phyloP scores from a whole-genome alignment of 2,113 vertebrate species.

The Dinomys branickii region DNA sequence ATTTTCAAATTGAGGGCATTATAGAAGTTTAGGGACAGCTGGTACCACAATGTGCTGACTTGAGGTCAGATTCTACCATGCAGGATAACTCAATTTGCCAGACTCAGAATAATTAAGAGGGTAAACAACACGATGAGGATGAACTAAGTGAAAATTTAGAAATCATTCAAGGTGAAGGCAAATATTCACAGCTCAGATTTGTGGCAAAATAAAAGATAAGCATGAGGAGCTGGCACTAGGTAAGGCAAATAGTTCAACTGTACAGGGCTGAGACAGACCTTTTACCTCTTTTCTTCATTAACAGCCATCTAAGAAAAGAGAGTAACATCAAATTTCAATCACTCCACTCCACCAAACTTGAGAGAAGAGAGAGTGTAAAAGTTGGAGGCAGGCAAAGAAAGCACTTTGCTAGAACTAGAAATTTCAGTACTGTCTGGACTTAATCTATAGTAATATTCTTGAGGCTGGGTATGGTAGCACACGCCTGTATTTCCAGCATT shows the following conservation, averaged over 20 bases:
- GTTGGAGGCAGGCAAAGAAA: neutral
- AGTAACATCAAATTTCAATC: slow-evolving; percentile 3
- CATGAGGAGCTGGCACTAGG: neutral
- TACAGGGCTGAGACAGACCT: neutral
- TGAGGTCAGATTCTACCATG: neutral
- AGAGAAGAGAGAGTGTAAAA: neutral
- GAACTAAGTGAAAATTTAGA: neutral
- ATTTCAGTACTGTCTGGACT: neutral
- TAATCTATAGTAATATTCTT: neutral
- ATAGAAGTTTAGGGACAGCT: neutral
- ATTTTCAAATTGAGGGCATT: neutral
- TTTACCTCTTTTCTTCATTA: neutral
- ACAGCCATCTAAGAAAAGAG: neutral
- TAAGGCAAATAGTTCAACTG: neutral
- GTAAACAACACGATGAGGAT: neutral
- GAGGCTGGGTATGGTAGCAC: neutral
- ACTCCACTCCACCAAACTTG: neutral
- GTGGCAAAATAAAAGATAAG: neutral
- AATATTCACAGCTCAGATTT: neutral
- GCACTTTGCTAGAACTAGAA: neutral
- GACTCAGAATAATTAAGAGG: neutral
- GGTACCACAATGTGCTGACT: neutral
- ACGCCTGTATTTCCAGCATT: neutral
- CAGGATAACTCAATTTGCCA: neutral
- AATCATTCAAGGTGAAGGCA: neutral